These are phyloP conservation scores for Sigmodon hispidus DNA, from an alignment of 2,113 vertebrate genomes.

Conservation along the genomic window DNA sequence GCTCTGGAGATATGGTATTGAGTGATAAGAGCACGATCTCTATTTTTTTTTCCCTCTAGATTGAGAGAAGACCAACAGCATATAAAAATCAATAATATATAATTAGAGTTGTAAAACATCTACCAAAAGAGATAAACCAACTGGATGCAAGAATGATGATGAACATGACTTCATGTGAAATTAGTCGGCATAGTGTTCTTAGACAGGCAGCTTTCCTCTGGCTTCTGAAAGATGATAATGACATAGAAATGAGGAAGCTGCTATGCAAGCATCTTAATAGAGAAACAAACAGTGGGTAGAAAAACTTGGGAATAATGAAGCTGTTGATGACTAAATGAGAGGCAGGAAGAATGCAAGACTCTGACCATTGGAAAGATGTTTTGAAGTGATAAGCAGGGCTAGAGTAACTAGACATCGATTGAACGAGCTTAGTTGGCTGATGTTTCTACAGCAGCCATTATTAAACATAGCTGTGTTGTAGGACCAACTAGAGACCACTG, in stretches of 20 bases:
- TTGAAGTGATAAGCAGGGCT: not conserved
- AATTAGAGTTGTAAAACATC: not conserved
- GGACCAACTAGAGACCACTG: not conserved
- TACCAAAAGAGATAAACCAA: not conserved
- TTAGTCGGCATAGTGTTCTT: not conserved
- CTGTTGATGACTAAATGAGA: not conserved
- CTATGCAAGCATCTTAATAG: not conserved
- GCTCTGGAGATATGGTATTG: not conserved
- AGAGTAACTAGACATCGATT: not conserved
- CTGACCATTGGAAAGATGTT: not conserved
- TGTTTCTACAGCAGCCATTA: not conserved
- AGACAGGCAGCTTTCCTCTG: not conserved
- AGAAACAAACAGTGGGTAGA: not conserved
- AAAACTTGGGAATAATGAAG: not conserved
- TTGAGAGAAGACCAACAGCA: not conserved
- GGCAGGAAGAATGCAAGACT: not conserved
- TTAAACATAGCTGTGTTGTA: not conserved
- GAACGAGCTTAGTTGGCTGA: not conserved
- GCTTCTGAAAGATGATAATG: not conserved
- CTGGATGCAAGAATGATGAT: not conserved
- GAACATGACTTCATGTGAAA: not conserved
- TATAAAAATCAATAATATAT: not conserved
- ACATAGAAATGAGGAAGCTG: not conserved
- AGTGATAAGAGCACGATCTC: not conserved
- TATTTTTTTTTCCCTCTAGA: not conserved